These are phyloP conservation scores for Caenorhabditis sp. DNA, from an alignment of 2,888 invertebrate species.

Conservation along the genomic window DNA sequence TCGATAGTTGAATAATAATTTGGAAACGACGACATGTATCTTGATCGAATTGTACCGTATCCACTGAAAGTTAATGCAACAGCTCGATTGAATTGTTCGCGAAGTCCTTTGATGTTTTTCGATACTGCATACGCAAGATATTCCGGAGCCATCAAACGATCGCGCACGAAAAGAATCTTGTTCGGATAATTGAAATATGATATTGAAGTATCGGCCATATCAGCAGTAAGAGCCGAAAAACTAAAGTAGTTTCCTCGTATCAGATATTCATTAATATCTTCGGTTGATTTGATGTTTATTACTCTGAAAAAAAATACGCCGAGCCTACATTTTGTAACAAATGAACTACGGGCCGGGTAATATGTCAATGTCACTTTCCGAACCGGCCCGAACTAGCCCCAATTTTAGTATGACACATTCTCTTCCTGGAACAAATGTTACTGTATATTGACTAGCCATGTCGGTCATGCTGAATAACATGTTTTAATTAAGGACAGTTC, in stretches of 20 bases:
- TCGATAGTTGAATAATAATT: conserved; percentile 17
- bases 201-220: conserved; percentile 29
- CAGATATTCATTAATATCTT: conserved; percentile 21
- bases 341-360: not conserved
- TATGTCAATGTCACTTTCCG: not conserved
- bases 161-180: conserved; percentile 42
- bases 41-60: conserved; percentile 20
- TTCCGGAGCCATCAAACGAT: conserved; percentile 37
- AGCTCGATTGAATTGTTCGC: conserved; percentile 43
- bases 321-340: not conserved
- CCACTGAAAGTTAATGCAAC: conserved; percentile 30
- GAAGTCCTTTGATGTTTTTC: conserved; percentile 41
- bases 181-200: conserved; percentile 24
- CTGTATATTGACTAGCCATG: no score
- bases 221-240: conserved; percentile 35
- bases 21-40: conserved; percentile 27
- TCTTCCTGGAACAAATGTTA: no score
- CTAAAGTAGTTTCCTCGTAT: conserved; percentile 30
- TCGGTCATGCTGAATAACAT: no score
- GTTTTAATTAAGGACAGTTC: no score
- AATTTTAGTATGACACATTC: no score
- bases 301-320: conserved; percentile 18
- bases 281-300: conserved; percentile 24
- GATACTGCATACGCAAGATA: conserved; percentile 41
- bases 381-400: not conserved